Evolutionary conservation across 2,113 vertebrate species (phyloP).

Genomic region (Polypterus senegalus): DNA sequence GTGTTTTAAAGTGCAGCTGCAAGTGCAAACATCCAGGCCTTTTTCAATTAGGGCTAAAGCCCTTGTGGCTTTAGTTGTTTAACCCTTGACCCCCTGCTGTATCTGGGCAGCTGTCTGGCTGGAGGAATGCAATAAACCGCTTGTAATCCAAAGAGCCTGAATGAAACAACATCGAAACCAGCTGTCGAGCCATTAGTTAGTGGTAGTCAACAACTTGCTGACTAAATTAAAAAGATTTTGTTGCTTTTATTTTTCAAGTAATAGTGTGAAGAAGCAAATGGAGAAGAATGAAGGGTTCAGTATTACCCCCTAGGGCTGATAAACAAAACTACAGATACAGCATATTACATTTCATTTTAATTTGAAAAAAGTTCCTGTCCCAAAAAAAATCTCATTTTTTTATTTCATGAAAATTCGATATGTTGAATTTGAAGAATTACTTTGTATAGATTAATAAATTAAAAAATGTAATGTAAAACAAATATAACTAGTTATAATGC

Average conservation of each 20-base stretch:
- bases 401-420: too few species aligned
- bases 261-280: background rate
- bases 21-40: conserved; percentile 18
- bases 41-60: conserved; percentile 9
- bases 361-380: too few species aligned
- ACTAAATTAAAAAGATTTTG: conserved; percentile 28
- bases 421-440: too few species aligned
- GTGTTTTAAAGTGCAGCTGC: conserved; percentile 14
- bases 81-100: conserved; percentile 56
- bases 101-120: conserved; percentile 43
- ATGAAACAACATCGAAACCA: conserved; percentile 54
- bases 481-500: too few species aligned
- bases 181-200: conserved; percentile 38
- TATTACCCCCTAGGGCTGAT: background rate
- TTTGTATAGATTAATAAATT: too few species aligned
- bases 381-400: too few species aligned
- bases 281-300: background rate
- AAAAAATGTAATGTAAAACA: too few species aligned
- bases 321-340: too few species aligned
- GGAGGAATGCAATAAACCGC: conserved; percentile 52
- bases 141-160: conserved; percentile 51
- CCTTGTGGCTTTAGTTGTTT: conserved; percentile 51
- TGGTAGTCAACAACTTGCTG: conserved; percentile 37
- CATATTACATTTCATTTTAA: too few species aligned
- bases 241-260: conserved; percentile 6